phyloP scores from a whole-genome alignment of 2,113 vertebrate genomes.

The Psammodynastes pulverulentus region DNA sequence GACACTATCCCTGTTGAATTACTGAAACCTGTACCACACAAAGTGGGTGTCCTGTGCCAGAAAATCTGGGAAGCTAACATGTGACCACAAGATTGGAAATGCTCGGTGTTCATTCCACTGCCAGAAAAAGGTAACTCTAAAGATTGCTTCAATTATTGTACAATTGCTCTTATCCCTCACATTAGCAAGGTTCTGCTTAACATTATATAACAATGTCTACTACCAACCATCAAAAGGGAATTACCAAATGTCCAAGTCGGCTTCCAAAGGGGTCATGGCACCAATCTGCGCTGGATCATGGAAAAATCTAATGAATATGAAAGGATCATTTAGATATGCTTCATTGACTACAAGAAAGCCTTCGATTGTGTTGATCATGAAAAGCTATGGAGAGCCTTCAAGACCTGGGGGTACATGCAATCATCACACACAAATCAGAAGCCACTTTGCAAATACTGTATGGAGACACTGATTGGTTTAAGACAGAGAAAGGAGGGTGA shows the following conservation, averaged over 20 bases:
- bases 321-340: neutral
- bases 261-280: neutral
- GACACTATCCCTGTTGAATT: neutral
- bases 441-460: neutral
- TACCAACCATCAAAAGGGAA: neutral
- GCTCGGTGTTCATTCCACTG: neutral
- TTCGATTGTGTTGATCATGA: neutral
- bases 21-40: neutral
- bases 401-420: neutral
- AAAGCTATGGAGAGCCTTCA: neutral
- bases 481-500: neutral
- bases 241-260: neutral
- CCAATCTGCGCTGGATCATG: neutral
- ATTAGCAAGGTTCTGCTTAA: neutral
- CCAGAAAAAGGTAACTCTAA: neutral
- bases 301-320: neutral
- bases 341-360: neutral
- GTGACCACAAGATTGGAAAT: neutral
- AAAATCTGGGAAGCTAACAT: neutral
- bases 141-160: neutral
- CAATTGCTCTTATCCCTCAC: neutral
- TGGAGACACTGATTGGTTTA: neutral
- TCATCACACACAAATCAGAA: neutral
- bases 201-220: neutral
- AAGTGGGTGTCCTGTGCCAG: neutral